These are phyloP conservation scores for Lapara coniferarum DNA, from an alignment of 2,888 invertebrate species.

Conservation along the genomic window DNA sequence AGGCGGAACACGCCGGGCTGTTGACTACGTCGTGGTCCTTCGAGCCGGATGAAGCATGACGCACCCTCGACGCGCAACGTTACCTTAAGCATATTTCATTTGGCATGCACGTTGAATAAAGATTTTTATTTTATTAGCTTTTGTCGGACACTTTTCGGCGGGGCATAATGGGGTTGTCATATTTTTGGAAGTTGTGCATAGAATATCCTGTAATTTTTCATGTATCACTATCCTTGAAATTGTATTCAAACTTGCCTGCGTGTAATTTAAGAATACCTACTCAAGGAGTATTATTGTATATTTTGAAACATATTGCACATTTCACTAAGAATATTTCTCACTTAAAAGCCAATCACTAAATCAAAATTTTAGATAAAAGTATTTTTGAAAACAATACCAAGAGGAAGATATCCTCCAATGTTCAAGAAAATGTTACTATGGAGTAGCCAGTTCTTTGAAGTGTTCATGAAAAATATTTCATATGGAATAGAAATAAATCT, in stretches of 20 bases:
- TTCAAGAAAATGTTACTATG: background rate
- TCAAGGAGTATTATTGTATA: background rate
- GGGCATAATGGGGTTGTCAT: background rate
- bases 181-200: background rate
- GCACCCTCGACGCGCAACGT: slow-evolving; percentile 36
- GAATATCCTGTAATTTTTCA: background rate
- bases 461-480: slow-evolving; percentile 6
- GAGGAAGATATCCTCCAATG: background rate
- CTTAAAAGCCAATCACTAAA: background rate
- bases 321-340: background rate
- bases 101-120: background rate
- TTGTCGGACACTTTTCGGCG: background rate
- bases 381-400: background rate
- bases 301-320: background rate
- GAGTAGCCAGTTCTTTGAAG: slow-evolving; percentile 1
- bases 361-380: background rate
- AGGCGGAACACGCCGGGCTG: slow-evolving; percentile 46
- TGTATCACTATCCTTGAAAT: background rate
- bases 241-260: too few relatives aligned
- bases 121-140: slow-evolving; percentile 17
- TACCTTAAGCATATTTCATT: slow-evolving; percentile 34
- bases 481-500: slow-evolving; percentile 17
- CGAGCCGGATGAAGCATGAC: slow-evolving; percentile 42
- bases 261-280: too few relatives aligned
- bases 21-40: slow-evolving; percentile 49